These are phyloP conservation scores for Lepidocyrtinus sp. DNA, from an alignment of 2,888 invertebrate genomes.

Conservation along the genomic window DNA sequence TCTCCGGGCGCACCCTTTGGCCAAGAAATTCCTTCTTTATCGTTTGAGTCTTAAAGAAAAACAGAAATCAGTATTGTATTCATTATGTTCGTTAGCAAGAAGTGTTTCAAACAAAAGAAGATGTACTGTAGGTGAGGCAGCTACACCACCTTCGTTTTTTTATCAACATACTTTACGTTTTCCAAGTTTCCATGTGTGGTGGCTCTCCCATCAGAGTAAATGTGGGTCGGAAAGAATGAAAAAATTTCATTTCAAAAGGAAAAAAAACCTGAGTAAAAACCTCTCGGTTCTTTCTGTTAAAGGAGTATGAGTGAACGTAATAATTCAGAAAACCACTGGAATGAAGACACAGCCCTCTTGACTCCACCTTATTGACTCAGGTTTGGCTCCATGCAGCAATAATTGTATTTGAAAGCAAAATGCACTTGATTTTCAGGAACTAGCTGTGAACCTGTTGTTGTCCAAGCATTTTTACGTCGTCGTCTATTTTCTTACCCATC, in stretches of 20 bases:
- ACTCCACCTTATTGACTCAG: slow-evolving; percentile 62
- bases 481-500: not conserved
- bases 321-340: slow-evolving; percentile 48
- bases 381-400: slow-evolving; percentile 56
- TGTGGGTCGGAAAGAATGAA: slow-evolving; percentile 32
- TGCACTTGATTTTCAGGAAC: slow-evolving; percentile 45
- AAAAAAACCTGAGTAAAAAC: not conserved
- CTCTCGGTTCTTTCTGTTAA: not conserved
- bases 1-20: slow-evolving; percentile 50
- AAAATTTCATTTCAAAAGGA: not conserved
- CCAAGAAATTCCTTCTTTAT: slow-evolving; percentile 54
- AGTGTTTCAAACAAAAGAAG: slow-evolving; percentile 46
- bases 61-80: slow-evolving; percentile 47
- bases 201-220: not conserved
- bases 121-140: slow-evolving; percentile 9
- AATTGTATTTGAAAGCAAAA: slow-evolving; percentile 47
- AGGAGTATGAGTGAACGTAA: slow-evolving; percentile 39
- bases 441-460: slow-evolving; percentile 25
- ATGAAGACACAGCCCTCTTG: slow-evolving; percentile 60
- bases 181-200: not conserved
- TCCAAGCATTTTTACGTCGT: slow-evolving; percentile 16
- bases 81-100: slow-evolving; percentile 60
- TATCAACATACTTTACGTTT: not conserved
- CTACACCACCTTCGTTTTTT: not conserved
- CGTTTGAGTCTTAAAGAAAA: slow-evolving; percentile 24